Percentiles rank a stretch among this genome's conserved stretches.
phyloP scores from a whole-genome alignment of 2,113 vertebrate species.

The Parus major region DNA sequence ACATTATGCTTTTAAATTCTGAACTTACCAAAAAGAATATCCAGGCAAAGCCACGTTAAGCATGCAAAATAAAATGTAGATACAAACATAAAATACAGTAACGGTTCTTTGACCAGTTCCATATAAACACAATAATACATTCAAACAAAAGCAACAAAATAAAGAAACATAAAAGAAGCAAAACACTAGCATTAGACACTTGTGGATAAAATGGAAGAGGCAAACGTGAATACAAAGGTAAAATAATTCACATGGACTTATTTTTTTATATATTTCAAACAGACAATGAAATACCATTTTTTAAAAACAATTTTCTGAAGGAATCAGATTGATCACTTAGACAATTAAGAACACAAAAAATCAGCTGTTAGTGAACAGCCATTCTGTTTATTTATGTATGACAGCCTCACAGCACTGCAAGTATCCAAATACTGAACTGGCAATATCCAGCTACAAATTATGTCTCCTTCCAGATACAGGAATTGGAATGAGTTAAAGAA shows the following conservation, averaged over 20 bases:
- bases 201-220: slow-evolving; percentile 71
- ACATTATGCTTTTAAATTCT: slow-evolving; percentile 79
- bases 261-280: neutral
- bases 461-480: neutral
- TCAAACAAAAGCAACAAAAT: slow-evolving; percentile 78
- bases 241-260: neutral
- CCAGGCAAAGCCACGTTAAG: slow-evolving; percentile 99
- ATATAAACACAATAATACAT: slow-evolving; percentile 80
- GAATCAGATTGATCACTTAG: neutral
- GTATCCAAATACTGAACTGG: neutral
- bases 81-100: slow-evolving; percentile 93
- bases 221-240: slow-evolving; percentile 68
- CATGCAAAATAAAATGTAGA: slow-evolving; percentile 96
- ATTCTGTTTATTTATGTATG: neutral
- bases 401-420: neutral
- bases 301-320: neutral
- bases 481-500: neutral
- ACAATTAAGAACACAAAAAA: neutral
- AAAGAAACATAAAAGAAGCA: slow-evolving; percentile 74
- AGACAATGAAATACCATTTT: neutral
- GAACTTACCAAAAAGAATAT: slow-evolving; percentile 99
- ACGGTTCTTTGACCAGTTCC: slow-evolving; percentile 80
- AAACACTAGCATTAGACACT: slow-evolving; percentile 77
- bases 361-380: neutral
- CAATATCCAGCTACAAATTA: neutral